Conservation (phyloP, 2,888 invertebrate genomes). For the Physocephala rufipes region DNA sequence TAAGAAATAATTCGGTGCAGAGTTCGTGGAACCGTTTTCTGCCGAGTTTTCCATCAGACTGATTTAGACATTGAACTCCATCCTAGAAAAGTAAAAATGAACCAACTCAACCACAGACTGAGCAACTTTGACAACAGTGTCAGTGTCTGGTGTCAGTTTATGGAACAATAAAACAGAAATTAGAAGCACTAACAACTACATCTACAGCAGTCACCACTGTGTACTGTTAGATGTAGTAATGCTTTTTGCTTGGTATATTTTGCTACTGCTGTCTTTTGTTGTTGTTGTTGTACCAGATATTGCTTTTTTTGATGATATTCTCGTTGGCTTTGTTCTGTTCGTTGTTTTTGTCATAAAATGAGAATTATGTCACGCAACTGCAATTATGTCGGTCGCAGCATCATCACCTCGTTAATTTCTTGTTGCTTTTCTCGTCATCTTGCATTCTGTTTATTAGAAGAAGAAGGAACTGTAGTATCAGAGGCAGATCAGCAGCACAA, state of each 20-base stretch:
- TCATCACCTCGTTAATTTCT: neutral
- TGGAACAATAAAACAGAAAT: slow-evolving; percentile 20
- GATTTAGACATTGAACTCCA: slow-evolving; percentile 32
- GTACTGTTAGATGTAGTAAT: slow-evolving; percentile 8
- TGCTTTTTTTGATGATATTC: neutral
- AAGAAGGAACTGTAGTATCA: neutral
- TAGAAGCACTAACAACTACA: slow-evolving; percentile 1
- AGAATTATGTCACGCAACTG: slow-evolving; percentile 27
- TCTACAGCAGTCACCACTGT: slow-evolving; percentile 5
- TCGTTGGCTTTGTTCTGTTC: neutral
- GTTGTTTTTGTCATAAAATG: slow-evolving; percentile 13
- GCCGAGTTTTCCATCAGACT: no score
- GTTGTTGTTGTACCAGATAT: slow-evolving; percentile 11
- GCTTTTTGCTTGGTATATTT: neutral
- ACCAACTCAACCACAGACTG: neutral
- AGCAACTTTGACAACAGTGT: neutral
- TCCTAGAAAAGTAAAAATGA: slow-evolving; percentile 12
- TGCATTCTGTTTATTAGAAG: neutral
- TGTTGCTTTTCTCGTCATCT: no score
- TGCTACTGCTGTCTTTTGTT: no score
- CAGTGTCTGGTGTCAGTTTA: slow-evolving; percentile 27
- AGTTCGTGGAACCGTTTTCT: no score
- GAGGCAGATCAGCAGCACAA: neutral
- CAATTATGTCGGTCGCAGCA: neutral
- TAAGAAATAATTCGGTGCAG: no score